Percentiles rank a stretch among this genome's conserved stretches.
These are phyloP conservation scores for Leptinotarsa rubiginosa DNA, from an alignment of 2,888 invertebrate genomes.

Conservation along the genomic window DNA sequence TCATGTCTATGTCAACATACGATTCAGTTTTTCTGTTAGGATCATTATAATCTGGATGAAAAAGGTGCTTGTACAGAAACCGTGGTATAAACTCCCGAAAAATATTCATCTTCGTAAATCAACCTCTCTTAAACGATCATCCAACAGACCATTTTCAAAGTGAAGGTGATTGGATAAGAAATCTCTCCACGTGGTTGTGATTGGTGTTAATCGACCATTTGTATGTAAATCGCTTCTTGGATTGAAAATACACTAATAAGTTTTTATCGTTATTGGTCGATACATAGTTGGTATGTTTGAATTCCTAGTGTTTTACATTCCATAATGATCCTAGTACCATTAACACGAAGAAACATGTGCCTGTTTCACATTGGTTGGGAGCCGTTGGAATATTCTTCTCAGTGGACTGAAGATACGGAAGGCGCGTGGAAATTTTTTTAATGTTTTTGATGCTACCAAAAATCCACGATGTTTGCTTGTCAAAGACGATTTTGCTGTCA, in stretches of 20 bases:
- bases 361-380: not conserved
- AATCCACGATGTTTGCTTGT: too few relatives aligned
- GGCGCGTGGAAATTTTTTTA: not conserved
- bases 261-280: constrained; percentile 12
- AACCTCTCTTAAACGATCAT: not conserved
- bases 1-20: too few relatives aligned
- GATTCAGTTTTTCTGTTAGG: too few relatives aligned
- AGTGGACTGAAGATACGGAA: not conserved
- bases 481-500: too few relatives aligned
- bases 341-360: constrained; percentile 2
- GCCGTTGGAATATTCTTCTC: not conserved
- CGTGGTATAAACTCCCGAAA: too few relatives aligned
- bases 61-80: too few relatives aligned
- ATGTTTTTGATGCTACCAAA: too few relatives aligned
- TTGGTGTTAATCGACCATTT: constrained; percentile 14
- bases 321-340: constrained; percentile 14
- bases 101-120: not conserved
- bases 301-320: constrained; percentile 18
- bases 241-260: constrained; percentile 11
- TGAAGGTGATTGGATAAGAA: constrained; percentile 12
- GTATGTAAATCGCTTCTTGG: constrained; percentile 14
- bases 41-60: too few relatives aligned
- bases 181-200: constrained; percentile 13
- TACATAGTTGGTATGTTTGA: constrained; percentile 6
- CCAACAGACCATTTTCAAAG: not conserved